Conservation (phyloP, 2,113 vertebrate species). For the Climacteris rufus region DNA sequence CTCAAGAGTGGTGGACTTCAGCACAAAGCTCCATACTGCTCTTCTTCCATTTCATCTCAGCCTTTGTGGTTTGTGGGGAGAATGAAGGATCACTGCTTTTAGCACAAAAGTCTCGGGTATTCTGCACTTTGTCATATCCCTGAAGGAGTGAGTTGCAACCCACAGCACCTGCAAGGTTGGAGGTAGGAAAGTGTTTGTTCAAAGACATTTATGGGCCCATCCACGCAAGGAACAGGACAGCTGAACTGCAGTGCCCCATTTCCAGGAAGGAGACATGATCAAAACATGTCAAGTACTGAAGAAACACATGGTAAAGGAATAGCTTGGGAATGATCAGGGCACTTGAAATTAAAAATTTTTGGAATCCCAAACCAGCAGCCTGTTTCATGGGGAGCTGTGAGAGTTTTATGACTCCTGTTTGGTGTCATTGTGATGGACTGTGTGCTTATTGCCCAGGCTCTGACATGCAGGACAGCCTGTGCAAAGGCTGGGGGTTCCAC, state of each 20-base stretch:
- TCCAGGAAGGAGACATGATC: not conserved
- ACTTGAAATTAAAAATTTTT: not conserved
- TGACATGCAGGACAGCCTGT: not conserved
- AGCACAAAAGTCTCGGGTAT: not conserved
- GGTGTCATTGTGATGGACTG: not conserved
- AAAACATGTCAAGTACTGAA: not conserved
- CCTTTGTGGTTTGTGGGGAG: not conserved
- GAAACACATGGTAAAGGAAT: not conserved
- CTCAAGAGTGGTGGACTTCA: not conserved
- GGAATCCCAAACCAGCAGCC: accelerated
- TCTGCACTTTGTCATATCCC: not conserved
- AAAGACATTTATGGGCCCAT: not conserved
- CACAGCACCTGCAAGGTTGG: not conserved
- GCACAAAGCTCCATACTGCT: not conserved
- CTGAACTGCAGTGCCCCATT: not conserved
- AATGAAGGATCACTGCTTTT: not conserved
- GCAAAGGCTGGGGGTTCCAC: not conserved
- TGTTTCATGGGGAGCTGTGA: not conserved
- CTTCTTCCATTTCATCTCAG: accelerated
- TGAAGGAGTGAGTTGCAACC: not conserved
- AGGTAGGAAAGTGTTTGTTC: not conserved
- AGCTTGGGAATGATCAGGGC: not conserved
- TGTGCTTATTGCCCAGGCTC: not conserved
- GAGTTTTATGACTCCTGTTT: not conserved
- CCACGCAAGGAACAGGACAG: not conserved